Percentiles rank a stretch among this genome's conserved stretches.
phyloP scores from a whole-genome alignment of 2,113 vertebrate species.

The Erythrolamprus reginae region DNA sequence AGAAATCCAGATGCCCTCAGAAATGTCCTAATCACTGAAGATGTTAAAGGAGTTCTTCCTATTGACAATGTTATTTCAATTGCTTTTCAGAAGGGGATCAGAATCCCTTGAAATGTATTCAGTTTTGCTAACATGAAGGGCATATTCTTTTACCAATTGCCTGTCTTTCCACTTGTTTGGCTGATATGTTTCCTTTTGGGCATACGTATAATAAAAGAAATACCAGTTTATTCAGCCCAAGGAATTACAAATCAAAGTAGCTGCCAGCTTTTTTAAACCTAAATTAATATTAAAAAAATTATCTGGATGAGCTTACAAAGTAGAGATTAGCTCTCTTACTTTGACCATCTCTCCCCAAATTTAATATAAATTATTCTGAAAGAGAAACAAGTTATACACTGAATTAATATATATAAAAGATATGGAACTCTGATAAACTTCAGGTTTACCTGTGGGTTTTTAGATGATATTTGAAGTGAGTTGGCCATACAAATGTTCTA shows the following conservation, averaged over 20 bases:
- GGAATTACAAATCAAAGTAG: not conserved
- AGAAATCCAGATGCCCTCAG: not conserved
- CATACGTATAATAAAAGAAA: not conserved
- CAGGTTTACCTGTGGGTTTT: conserved; percentile 87
- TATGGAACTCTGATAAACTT: not conserved
- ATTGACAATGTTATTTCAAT: not conserved
- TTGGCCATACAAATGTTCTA: conserved; percentile 92
- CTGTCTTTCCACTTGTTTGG: not conserved
- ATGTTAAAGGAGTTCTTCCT: not conserved
- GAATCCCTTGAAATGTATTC: not conserved
- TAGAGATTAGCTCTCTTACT: not conserved
- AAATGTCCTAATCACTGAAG: not conserved
- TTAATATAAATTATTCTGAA: not conserved
- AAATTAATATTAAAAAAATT: not conserved
- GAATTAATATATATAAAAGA: not conserved
- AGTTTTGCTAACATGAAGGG: not conserved
- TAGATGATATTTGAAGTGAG: conserved; percentile 95
- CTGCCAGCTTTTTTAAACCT: not conserved
- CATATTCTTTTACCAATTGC: not conserved
- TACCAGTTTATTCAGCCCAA: not conserved
- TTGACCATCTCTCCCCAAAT: not conserved
- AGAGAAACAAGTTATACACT: not conserved
- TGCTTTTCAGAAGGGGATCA: not conserved
- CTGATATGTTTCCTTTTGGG: not conserved
- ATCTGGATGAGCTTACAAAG: not conserved